phyloP scores from a whole-genome alignment of 2,797 vertebrate genomes.

The Cynodonichthys magdalenae region DNA sequence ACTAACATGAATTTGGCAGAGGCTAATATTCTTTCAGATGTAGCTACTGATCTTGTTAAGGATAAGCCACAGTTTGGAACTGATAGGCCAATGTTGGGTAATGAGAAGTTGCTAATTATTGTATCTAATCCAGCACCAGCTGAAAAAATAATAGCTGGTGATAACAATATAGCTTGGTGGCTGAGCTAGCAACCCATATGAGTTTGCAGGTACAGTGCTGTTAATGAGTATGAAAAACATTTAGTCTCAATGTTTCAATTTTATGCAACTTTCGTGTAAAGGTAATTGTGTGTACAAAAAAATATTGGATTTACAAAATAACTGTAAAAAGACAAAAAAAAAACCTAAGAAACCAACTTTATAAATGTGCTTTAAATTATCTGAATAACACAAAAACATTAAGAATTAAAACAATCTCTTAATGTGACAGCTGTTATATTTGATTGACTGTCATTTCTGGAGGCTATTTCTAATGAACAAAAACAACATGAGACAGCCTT shows the following conservation, averaged over 20 bases:
- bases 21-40: too few relatives aligned
- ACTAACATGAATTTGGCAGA: background rate
- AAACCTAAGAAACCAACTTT: background rate
- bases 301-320: too few relatives aligned
- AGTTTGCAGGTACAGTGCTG: background rate
- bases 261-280: too few relatives aligned
- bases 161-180: background rate
- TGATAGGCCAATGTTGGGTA: background rate
- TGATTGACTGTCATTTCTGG: background rate
- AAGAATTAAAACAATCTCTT: background rate
- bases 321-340: too few relatives aligned
- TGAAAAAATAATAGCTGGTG: background rate
- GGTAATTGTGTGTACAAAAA: too few relatives aligned
- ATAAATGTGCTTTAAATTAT: background rate
- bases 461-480: constrained; percentile 1
- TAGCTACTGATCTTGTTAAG: background rate
- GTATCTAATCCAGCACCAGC: background rate
- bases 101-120: background rate
- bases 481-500: constrained; percentile 4
- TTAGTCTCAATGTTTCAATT: too few relatives aligned
- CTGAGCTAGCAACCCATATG: background rate
- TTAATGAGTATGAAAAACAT: too few relatives aligned
- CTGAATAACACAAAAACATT: background rate
- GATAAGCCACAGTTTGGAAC: background rate
- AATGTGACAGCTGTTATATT: background rate